Conservation (phyloP, 2,797 vertebrate species). For the Rallus crepitans region DNA sequence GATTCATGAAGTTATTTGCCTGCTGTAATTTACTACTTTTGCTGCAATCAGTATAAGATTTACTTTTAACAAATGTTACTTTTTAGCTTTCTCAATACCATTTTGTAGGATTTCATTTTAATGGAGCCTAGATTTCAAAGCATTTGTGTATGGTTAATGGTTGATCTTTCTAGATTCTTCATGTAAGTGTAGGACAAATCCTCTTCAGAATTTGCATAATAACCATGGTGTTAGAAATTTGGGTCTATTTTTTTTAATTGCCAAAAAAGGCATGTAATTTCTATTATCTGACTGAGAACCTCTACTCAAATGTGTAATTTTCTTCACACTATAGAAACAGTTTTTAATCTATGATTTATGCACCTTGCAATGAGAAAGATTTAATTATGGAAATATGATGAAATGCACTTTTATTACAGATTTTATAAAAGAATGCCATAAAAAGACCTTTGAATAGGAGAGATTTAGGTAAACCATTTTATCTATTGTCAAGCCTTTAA, state of each 20-base stretch:
- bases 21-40: background rate
- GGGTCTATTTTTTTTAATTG: background rate
- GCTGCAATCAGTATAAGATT: background rate
- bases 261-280: background rate
- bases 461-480: background rate
- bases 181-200: background rate
- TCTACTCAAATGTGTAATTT: background rate
- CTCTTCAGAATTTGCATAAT: background rate
- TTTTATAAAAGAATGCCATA: background rate
- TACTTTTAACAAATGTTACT: fast-evolving
- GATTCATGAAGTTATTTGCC: background rate
- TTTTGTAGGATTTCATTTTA: background rate
- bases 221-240: background rate
- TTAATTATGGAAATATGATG: background rate
- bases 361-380: background rate
- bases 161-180: background rate
- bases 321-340: background rate
- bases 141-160: background rate
- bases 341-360: background rate
- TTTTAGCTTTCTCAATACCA: background rate
- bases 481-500: background rate
- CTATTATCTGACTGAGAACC: background rate
- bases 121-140: background rate
- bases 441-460: background rate
- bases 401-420: background rate